Conservation (phyloP, 92 coral and sea anemone species). For the Epizoanthus ramosus region DNA sequence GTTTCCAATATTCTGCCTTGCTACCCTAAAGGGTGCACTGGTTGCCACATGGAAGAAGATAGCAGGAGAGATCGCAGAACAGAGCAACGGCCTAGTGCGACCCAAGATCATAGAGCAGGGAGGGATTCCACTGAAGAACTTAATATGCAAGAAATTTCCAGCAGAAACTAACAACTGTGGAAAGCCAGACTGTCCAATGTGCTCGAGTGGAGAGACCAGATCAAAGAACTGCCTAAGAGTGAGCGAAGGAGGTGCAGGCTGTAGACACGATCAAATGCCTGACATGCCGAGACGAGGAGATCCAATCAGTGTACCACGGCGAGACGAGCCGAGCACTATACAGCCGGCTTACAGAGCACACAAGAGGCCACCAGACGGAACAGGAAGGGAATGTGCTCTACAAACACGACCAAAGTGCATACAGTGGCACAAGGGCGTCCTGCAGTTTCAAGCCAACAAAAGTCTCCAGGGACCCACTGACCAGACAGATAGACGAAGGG, state of each 20-base stretch:
- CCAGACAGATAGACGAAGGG: too few species aligned
- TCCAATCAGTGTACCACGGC: too few species aligned
- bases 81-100: background rate
- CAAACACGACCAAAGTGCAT: too few species aligned
- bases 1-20: background rate
- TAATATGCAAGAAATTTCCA: background rate
- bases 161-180: background rate
- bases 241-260: background rate
- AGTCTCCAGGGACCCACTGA: too few species aligned
- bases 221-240: background rate
- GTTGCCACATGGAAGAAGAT: background rate
- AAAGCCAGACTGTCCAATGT: background rate
- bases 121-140: background rate
- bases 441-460: too few species aligned
- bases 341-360: too few species aligned
- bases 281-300: too few species aligned
- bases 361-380: too few species aligned
- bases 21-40: background rate
- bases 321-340: too few species aligned
- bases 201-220: background rate
- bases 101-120: slow-evolving; percentile 13
- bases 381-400: too few species aligned
- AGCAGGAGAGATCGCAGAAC: slow-evolving; percentile 8
- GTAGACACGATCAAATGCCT: too few species aligned
- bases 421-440: too few species aligned